Percentiles rank a stretch among this genome's conserved stretches.
phyloP scores from a whole-genome alignment of 2,888 invertebrate species.

The Lysandra coridon region DNA sequence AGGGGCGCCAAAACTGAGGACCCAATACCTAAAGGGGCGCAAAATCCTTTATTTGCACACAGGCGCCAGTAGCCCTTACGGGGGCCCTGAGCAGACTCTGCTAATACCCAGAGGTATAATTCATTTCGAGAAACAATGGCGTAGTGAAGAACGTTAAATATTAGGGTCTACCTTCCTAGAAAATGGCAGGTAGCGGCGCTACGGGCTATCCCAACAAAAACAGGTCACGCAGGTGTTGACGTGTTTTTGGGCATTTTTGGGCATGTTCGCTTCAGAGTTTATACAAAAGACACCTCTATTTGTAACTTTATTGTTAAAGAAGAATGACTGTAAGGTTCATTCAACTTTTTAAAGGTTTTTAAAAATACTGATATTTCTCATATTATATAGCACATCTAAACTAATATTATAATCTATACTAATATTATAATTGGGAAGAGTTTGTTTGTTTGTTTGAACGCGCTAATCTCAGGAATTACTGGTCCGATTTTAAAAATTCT shows the following conservation, averaged over 20 bases:
- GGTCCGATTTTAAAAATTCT: too few species aligned
- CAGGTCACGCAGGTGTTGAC: slow-evolving; percentile 25
- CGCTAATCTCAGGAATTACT: too few species aligned
- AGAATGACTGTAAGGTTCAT: neutral
- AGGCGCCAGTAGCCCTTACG: too few species aligned
- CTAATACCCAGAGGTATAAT: neutral
- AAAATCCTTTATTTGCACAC: too few species aligned
- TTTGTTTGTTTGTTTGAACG: too few species aligned
- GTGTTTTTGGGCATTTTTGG: slow-evolving; percentile 4
- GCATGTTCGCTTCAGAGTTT: neutral
- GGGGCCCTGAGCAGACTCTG: too few species aligned
- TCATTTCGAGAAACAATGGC: neutral
- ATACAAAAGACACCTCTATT: neutral
- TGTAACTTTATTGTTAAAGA: neutral
- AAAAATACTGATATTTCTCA: neutral
- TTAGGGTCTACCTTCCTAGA: slow-evolving; percentile 4
- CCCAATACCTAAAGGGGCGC: too few species aligned
- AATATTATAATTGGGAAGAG: too few species aligned
- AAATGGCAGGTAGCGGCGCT: slow-evolving; percentile 30
- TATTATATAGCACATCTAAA: too few species aligned
- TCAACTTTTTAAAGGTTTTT: neutral
- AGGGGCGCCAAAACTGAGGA: too few species aligned
- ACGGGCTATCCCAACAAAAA: slow-evolving; percentile 33
- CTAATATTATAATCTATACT: too few species aligned
- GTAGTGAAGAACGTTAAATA: neutral